Conservation (phyloP, 2,888 invertebrate genomes). For the Megamerina dolium region DNA sequence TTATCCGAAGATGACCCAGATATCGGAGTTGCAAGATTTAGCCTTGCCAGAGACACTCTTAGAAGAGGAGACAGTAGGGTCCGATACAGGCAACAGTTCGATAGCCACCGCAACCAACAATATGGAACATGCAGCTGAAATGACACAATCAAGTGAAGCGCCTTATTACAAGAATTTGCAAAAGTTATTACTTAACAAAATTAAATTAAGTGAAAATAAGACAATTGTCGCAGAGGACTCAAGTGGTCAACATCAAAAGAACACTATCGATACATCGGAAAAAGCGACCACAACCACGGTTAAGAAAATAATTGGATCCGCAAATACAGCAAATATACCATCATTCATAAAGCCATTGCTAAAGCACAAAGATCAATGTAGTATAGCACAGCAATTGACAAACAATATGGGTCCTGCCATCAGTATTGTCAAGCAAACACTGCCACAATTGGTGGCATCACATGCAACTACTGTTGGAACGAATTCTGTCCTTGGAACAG, state of each 20-base stretch:
- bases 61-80: slow-evolving; percentile 10
- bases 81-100: too few relatives aligned
- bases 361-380: background rate
- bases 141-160: background rate
- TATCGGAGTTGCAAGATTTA: background rate
- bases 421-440: slow-evolving; percentile 21
- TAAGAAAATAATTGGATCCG: background rate
- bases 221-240: slow-evolving; percentile 9
- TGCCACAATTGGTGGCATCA: slow-evolving; percentile 22
- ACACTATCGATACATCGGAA: background rate
- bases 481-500: slow-evolving; percentile 4
- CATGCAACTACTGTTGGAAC: slow-evolving; percentile 7
- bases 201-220: slow-evolving; percentile 12
- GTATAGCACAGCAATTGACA: slow-evolving; percentile 8
- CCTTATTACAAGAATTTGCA: too few relatives aligned
- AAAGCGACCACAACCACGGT: background rate
- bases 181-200: too few relatives aligned
- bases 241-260: slow-evolving; percentile 7
- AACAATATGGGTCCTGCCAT: slow-evolving; percentile 20
- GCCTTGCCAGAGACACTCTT: background rate
- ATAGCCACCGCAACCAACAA: background rate
- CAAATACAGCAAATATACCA: background rate
- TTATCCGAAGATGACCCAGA: slow-evolving; percentile 4
- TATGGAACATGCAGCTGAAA: background rate
- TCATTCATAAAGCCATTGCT: background rate